Evolutionary conservation across 2,888 invertebrate species (phyloP), one percentile per base, ranked within the genome.

Genomic region (Ypsolopha sequella): DNA sequence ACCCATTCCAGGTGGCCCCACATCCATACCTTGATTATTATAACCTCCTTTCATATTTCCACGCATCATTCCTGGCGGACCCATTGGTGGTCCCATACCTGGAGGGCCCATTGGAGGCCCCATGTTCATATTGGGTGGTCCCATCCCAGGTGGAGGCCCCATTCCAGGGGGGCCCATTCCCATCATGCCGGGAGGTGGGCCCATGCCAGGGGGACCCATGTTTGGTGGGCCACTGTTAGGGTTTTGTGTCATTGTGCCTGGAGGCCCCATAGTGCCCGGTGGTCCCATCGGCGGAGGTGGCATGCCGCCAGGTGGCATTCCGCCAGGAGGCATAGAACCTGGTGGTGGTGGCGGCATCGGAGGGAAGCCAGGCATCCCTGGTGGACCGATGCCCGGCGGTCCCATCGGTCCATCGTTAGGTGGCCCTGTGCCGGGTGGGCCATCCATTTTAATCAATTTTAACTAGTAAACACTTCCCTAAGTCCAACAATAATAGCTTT

Each of bases 1-100:
- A 0, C 82, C 82, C 79, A 82, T 77, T 1, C 79, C 79, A 9
- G 81, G 80, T 1, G 82, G 81, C 2, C 78, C 82, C 72, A 81
- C 76, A 51, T 81, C 80, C 79, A 81, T 77, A 4, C 65, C 63
- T 52, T 68, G 74, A 57, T 76, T 78, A 41, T 35, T 14, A 41
- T 14, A 77, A 55, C 74, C 78, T 4, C 71, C 63, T 53, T 77
- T 68, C 63, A 68, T 67, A 52, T 65, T 80, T 8, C 69, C 65
- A 36, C 69, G 67, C 76, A 79, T 77, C 76, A 80, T 79, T 35
- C 67, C 68, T 35, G 77, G 78, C 6, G 79, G 76, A 24, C 53
- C 53, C 51, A 53, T 48, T 10, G 55, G 56, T 14, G 55, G 56
- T 24, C 53, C 47, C 44, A 52, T 54, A 36, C 50, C 45, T 38